Base-by-base conservation (phyloP, 1,140 invertebrate species). In the Bombus difficillimus region DNA sequence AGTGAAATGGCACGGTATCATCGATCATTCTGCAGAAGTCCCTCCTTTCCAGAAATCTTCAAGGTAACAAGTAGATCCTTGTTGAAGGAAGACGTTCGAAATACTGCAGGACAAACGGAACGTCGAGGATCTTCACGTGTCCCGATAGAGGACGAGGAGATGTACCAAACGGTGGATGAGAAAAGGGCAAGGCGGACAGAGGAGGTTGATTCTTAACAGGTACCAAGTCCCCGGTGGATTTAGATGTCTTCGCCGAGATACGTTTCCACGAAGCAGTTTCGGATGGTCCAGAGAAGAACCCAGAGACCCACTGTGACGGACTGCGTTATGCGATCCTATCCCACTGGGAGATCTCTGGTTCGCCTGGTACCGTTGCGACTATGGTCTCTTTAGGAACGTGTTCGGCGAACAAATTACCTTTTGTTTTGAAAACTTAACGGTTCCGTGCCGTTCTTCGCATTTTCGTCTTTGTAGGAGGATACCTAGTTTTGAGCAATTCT, bases 351-450 rank as follows among this genome's bases (percentile, higher is more conserved):
- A 90, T 90, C 89, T 90, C 81, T 13, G 9, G 22, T 59, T 39
- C 9, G 28, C 71, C 78, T 76, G 71, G 87, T 89, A 89, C 89
- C 89, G 89, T 90, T 90, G 89, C 73, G 34, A 64, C 81, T 88
- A 90, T 86, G 57, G 89, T 86, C 81, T 91, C 84, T 90, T 88
- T 90, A 89, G 81, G 74, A 37, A 91, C 90, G 90, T 91, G 90
- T 90, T 72, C 87, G 57, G 86, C 69, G 84, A 84, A 80, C 90
- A 91, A 91, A 91, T 91, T 91, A 91, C 87, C 89, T 91, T 90
- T 91, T 91, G 89, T 91, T 91, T 90, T 71, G 79, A 59, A 89
- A 89, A 89, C 87, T 88, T 90, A 91, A 88, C 89, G 87, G 81
- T 90, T 47, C 71, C 53, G 34, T 68, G 74, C 59, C 37, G 72